Conservation (phyloP, 2,113 vertebrate genomes). For the Oreochromis tanganicae region DNA sequence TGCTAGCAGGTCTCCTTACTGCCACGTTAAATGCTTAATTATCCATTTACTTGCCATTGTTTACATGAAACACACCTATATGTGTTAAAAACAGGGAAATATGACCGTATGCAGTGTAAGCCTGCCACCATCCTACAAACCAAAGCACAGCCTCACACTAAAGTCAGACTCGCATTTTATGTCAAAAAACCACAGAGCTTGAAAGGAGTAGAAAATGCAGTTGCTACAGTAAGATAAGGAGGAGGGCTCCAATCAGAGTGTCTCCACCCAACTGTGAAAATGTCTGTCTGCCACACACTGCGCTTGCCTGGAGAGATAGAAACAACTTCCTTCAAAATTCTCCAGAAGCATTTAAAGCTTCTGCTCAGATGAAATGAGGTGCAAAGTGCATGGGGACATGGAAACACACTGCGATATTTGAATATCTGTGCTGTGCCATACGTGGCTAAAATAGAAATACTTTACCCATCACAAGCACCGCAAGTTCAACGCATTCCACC, state of each 20-base stretch:
- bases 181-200: slow-evolving; percentile 17
- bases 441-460: not conserved
- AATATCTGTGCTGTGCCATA: not conserved
- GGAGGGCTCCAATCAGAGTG: not conserved
- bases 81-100: not conserved
- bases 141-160: not conserved
- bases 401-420: not conserved
- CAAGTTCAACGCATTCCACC: not conserved
- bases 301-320: not conserved
- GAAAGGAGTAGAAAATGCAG: slow-evolving; percentile 8
- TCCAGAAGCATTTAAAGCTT: not conserved
- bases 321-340: not conserved
- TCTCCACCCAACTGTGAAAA: slow-evolving; percentile 31
- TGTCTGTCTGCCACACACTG: not conserved
- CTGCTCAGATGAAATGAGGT: not conserved
- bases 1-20: not conserved
- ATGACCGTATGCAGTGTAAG: not conserved
- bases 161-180: not conserved
- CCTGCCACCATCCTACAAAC: not conserved
- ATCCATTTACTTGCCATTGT: not conserved
- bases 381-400: not conserved
- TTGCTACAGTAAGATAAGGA: not conserved
- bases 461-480: not conserved
- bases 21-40: not conserved
- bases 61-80: not conserved